Base-by-base conservation (phyloP, 2,113 vertebrate genomes). In the Cariama cristata region DNA sequence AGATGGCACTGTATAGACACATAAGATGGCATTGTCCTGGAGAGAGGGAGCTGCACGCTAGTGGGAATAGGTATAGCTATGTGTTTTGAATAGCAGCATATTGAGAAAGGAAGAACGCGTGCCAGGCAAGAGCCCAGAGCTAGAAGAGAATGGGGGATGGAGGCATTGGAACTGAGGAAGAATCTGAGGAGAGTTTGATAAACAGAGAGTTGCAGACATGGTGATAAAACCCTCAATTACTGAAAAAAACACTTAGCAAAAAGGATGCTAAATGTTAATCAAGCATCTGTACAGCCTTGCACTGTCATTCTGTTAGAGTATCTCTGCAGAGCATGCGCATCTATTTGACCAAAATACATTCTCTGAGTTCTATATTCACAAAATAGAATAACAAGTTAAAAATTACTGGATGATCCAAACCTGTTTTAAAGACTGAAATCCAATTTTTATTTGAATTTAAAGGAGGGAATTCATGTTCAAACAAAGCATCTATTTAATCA, bases 211-310 rank as follows among this genome's bases (percentile, higher is more conserved):
- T 82, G 62, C 58, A 90, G 59, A 94, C 32, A 79, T 26, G 55
- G 88, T 74, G 32, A 73, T 74, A 84, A 92, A 95, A 66, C 42
- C 45, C 14, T 64, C 74, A 90, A 80, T 90, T 94, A 92, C 32
- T 24, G 12, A 17, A 22, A 58, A 69, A 59, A 50, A 50, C 21
- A 67, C 42, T 81, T 44, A 95, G 35, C 27, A 86, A 42, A 93
- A 81, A 76, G 28, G 26, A 91, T 69, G 45, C 22, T 93, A 88
- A 92, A 82, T 55, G 71, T 88, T 92, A 86, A 90, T 90, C 67
- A 90, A 80, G 71, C 75, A 80, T 73, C 62, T 69, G 53, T 64
- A 91, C 40, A 90, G 58, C 50, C 42, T 76, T 55, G 50, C 30
- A 21, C 45, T 95, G 69, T 49, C 50, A 47, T 76, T 73, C 71